Conservation (phyloP, 2,113 vertebrate species). For the Camelus dromedarius region DNA sequence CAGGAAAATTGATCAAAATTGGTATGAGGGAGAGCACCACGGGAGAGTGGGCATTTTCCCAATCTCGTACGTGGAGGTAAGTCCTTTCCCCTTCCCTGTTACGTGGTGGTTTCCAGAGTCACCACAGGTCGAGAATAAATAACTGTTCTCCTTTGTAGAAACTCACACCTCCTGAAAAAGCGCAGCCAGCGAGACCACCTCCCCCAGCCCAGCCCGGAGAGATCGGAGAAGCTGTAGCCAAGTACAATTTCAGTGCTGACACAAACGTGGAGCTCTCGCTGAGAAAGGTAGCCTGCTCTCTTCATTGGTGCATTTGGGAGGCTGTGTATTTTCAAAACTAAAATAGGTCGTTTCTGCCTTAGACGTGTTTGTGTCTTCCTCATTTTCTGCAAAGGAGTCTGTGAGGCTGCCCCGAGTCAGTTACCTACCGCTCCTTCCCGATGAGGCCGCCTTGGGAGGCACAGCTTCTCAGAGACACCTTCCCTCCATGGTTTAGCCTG, state of each 20-base stretch:
- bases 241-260: slow-evolving; percentile 98
- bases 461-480: neutral
- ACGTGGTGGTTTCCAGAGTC: neutral
- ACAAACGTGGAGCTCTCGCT: slow-evolving; percentile 98
- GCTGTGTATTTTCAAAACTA: neutral
- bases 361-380: neutral
- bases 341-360: neutral
- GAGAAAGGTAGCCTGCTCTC: slow-evolving; percentile 90
- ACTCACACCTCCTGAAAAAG: slow-evolving; percentile 93
- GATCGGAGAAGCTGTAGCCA: slow-evolving; percentile 97
- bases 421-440: neutral
- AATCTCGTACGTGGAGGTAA: slow-evolving; percentile 97
- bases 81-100: slow-evolving; percentile 67
- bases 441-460: too few relatives aligned
- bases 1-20: slow-evolving; percentile 99
- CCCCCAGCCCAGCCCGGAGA: slow-evolving; percentile 96
- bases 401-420: neutral
- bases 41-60: slow-evolving; percentile 97
- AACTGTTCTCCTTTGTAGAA: slow-evolving; percentile 86
- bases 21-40: slow-evolving; percentile 97
- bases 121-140: neutral
- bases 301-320: neutral
- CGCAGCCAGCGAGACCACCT: slow-evolving; percentile 95
- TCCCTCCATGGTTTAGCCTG: neutral
- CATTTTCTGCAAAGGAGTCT: neutral